Evolutionary conservation across 2,888 invertebrate genomes (phyloP).

Genomic region (Drosophila cracens): DNA sequence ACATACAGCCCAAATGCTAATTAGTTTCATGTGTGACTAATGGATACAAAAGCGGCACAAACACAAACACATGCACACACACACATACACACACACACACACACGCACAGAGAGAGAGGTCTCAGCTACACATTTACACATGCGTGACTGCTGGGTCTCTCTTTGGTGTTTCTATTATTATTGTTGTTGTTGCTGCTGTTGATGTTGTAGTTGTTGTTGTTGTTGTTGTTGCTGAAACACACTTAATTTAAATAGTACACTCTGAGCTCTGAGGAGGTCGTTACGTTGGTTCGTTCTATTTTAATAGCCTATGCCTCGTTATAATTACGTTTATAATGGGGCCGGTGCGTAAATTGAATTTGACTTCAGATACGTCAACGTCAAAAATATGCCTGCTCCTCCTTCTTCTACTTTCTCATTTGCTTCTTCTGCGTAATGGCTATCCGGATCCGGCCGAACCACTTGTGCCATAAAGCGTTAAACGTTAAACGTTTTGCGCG

Average conservation of each 20-base stretch:
- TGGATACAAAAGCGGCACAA: constrained; percentile 76
- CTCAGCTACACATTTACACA: constrained; percentile 54
- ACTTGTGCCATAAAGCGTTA: constrained; percentile 32
- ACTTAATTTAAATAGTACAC: constrained; percentile 81
- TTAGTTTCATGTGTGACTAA: constrained; percentile 82
- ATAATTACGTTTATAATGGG: constrained; percentile 69
- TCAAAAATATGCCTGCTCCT: constrained; percentile 37
- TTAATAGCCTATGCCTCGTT: constrained; percentile 67
- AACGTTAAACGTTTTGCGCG: constrained; percentile 62
- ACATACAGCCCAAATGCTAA: constrained; percentile 81
- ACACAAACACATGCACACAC: constrained; percentile 33
- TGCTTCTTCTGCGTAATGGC: constrained; percentile 18
- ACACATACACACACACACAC: constrained; percentile 19
- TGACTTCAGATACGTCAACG: constrained; percentile 52
- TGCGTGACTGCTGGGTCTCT: constrained; percentile 56
- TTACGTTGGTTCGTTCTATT: constrained; percentile 47
- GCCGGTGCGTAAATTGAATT: constrained; percentile 69
- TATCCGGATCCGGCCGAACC: constrained; percentile 50
- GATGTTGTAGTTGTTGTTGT: constrained; percentile 13
- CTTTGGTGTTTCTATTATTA: constrained; percentile 25
- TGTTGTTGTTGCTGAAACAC: constrained; percentile 52
- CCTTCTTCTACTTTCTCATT: background rate
- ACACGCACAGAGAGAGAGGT: background rate
- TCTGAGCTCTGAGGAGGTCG: constrained; percentile 70
- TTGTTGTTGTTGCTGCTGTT: constrained; percentile 23